These are phyloP conservation scores for Drosophila phalerata DNA, from an alignment of 2,888 invertebrate species.

Conservation along the genomic window DNA sequence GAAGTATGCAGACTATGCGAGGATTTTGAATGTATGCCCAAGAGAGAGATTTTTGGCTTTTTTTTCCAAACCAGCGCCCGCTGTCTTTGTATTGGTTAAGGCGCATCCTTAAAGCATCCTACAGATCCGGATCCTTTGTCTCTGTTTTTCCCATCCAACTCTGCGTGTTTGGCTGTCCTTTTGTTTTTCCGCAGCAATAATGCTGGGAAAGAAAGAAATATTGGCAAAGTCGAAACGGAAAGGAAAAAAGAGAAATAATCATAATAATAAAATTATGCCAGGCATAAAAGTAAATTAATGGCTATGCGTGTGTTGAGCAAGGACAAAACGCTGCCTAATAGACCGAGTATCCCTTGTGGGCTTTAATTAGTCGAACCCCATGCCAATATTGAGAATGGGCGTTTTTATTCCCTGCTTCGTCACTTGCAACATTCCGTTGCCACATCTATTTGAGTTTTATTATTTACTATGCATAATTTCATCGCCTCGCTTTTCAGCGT, in stretches of 20 bases:
- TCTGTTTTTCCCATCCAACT: background rate
- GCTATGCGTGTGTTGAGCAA: slow-evolving; percentile 56
- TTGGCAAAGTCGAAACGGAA: slow-evolving; percentile 29
- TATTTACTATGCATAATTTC: slow-evolving; percentile 73
- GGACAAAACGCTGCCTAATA: slow-evolving; percentile 70
- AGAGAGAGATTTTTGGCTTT: slow-evolving; percentile 73
- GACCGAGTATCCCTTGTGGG: slow-evolving; percentile 37
- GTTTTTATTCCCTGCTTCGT: background rate
- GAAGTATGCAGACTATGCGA: slow-evolving; percentile 35
- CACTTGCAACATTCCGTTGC: slow-evolving; percentile 23
- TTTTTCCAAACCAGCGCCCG: slow-evolving; percentile 65
- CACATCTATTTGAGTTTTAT: slow-evolving; percentile 59
- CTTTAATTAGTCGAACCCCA: slow-evolving; percentile 62
- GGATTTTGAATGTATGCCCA: slow-evolving; percentile 48
- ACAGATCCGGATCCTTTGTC: slow-evolving; percentile 17
- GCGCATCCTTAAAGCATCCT: slow-evolving; percentile 69
- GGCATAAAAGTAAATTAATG: slow-evolving; percentile 78
- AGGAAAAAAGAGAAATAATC: slow-evolving; percentile 42
- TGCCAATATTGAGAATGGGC: slow-evolving; percentile 4
- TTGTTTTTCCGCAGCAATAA: slow-evolving; percentile 29
- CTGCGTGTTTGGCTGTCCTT: slow-evolving; percentile 50
- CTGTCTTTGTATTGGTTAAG: slow-evolving; percentile 51
- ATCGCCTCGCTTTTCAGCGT: slow-evolving; percentile 50
- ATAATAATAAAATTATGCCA: slow-evolving; percentile 75
- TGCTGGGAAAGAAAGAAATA: slow-evolving; percentile 40